Evolutionary conservation across 2,113 vertebrate genomes (phyloP), one percentile per base, ranked within the genome.

Genomic region (Planiliza haematocheilus): DNA sequence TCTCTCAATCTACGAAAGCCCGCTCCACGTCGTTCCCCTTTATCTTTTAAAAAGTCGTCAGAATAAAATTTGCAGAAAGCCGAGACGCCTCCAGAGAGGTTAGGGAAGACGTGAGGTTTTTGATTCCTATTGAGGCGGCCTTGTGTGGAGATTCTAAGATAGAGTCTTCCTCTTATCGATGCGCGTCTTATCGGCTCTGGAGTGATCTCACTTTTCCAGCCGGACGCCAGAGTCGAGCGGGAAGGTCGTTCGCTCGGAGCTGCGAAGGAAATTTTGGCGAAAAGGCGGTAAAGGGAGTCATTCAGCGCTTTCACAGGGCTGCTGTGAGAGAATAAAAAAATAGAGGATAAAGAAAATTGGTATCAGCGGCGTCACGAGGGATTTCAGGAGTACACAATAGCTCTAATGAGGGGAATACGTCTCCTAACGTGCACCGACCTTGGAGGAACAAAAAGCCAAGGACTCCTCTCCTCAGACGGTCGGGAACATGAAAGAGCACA

Each of bases 41-140:
- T 49, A 49, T 50, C n/a, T 64, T 37, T 10, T 4, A 65, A 5
- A 30, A 30, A 30, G 24, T 7, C 50, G 51, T 60, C 38, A 57
- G 37, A 78, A 82, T 76, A 75, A 80, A 70, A 81, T 68, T 77
- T 64, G 58, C 46, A 63, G 56, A 49, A 61, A 70, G 60, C 55
- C 30, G 58, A 79, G 72, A 77, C 3, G 4, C 61, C 41, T 50
- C 18, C 16, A n/a, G 21, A 45, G 52, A 18, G 74, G 76, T 65
- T 57, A 20, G 21, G 30, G 59, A 64, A 14, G 58, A 71, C 55
- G 55, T 39, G 41, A 38, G 24, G 37, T 52, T 80, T 30, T 46
- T 14, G 30, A 36, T 41, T 70, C 68, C 67, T 68, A 55, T 39
- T 30, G 24, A 5, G 36, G 69, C 68, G 17, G 64, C 9, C 69